These are phyloP conservation scores for Nyctibius grandis DNA, from an alignment of 2,797 vertebrate species.

Conservation along the genomic window DNA sequence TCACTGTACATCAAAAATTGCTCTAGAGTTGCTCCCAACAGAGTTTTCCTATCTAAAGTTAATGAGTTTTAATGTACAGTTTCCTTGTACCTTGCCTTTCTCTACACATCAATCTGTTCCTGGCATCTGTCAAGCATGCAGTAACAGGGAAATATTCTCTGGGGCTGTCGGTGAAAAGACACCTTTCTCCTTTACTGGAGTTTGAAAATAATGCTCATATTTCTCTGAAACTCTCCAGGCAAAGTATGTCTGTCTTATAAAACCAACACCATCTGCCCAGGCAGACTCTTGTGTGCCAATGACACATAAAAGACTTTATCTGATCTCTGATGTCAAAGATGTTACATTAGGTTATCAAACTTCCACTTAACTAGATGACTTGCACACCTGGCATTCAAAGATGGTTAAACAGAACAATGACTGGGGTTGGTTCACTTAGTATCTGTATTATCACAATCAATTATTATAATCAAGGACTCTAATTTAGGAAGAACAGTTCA, in stretches of 20 bases:
- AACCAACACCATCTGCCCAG: slow-evolving; percentile 69
- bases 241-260: slow-evolving; percentile 64
- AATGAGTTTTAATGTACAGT: slow-evolving; percentile 75
- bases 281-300: slow-evolving; percentile 47
- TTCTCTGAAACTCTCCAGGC: slow-evolving; percentile 70
- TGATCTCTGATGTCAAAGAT: slow-evolving; percentile 60
- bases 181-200: slow-evolving; percentile 70
- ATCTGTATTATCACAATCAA: not conserved
- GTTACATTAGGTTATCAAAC: slow-evolving; percentile 59
- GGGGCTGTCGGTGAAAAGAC: slow-evolving; percentile 68
- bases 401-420: not conserved
- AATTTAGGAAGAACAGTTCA: not conserved
- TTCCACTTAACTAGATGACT: slow-evolving; percentile 50
- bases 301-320: slow-evolving; percentile 62
- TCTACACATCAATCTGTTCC: slow-evolving; percentile 74
- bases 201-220: slow-evolving; percentile 68
- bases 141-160: slow-evolving; percentile 62
- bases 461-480: not conserved
- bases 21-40: slow-evolving; percentile 58
- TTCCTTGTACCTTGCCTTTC: slow-evolving; percentile 67
- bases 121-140: slow-evolving; percentile 75
- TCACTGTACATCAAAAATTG: slow-evolving; percentile 62
- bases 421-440: not conserved
- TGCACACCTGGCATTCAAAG: not conserved
- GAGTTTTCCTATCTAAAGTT: slow-evolving; percentile 60